A percentile compares a stretch with the other conserved stretches of the same genome.
Conservation (phyloP, 2,797 vertebrate species). For the Gastrophryne carolinensis region DNA sequence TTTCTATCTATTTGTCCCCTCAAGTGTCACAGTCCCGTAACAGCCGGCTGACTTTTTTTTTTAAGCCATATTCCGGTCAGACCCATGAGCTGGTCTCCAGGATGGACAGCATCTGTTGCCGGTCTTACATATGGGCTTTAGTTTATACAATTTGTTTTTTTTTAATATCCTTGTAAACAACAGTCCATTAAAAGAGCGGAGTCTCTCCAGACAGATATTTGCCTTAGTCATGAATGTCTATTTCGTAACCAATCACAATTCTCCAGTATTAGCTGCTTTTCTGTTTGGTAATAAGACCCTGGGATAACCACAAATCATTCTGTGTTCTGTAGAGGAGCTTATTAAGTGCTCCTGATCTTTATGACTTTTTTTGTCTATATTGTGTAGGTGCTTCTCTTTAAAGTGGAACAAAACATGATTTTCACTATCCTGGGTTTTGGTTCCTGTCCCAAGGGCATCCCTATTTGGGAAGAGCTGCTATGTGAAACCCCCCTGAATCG, state of each 20-base stretch:
- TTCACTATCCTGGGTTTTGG: too few species aligned
- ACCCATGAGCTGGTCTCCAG: slow-evolving; percentile 5
- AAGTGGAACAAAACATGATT: too few species aligned
- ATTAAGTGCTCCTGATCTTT: too few species aligned
- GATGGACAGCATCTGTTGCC: not conserved
- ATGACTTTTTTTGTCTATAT: too few species aligned
- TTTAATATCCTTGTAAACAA: slow-evolving; percentile 33
- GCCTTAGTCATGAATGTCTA: slow-evolving; percentile 14
- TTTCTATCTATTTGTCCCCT: too few species aligned
- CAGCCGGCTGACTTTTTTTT: not conserved
- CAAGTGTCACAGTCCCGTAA: too few species aligned
- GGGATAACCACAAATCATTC: not conserved
- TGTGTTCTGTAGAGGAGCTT: not conserved
- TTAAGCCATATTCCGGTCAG: not conserved
- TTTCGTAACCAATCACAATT: slow-evolving; percentile 21
- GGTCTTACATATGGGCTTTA: slow-evolving; percentile 1
- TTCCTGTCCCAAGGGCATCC: too few species aligned
- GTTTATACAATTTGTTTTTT: slow-evolving; percentile 37
- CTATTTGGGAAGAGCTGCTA: too few species aligned
- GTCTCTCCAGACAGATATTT: not conserved
- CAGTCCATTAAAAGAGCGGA: slow-evolving; percentile 27
- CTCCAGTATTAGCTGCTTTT: slow-evolving; percentile 3
- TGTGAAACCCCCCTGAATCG: too few species aligned
- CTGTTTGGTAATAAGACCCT: not conserved
- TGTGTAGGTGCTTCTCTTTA: too few species aligned